phyloP scores from a whole-genome alignment of 2,797 vertebrate species.

The Todus mexicanus region DNA sequence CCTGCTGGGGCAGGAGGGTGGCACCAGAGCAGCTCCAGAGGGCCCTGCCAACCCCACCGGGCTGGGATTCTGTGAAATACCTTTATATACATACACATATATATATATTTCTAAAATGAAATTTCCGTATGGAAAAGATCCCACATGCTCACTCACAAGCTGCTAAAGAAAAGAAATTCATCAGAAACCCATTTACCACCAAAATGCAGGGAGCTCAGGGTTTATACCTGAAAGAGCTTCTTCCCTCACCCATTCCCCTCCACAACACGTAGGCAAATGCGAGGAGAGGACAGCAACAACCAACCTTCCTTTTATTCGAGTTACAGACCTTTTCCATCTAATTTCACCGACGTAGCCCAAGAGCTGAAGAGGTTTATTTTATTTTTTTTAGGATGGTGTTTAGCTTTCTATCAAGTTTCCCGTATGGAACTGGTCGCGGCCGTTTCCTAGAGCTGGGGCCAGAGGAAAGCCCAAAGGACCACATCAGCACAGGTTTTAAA shows the following conservation, averaged over 20 bases:
- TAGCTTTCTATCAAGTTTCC: neutral
- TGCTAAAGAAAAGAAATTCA: neutral
- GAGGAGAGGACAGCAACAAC: neutral
- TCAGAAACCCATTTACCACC: neutral
- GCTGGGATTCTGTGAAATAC: neutral
- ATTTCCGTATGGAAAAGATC: neutral
- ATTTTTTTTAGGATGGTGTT: neutral
- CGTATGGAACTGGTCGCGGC: fast-evolving
- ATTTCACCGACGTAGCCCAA: neutral
- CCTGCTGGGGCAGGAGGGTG: too few relatives aligned
- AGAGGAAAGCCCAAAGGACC: neutral
- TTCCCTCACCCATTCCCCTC: fast-evolving
- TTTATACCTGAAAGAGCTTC: neutral
- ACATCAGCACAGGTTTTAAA: neutral
- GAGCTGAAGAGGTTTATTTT: neutral
- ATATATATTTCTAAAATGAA: too few relatives aligned
- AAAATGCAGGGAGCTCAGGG: neutral
- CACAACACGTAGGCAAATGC: neutral
- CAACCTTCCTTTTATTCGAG: neutral
- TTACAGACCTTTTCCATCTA: neutral
- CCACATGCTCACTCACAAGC: neutral
- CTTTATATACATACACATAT: too few relatives aligned
- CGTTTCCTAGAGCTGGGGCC: neutral
- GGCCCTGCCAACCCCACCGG: neutral
- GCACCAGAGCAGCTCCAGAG: neutral